Evolutionary conservation across 1,140 invertebrate genomes (phyloP), one percentile per base, ranked within the genome.

Genomic region (Mya arenaria): DNA sequence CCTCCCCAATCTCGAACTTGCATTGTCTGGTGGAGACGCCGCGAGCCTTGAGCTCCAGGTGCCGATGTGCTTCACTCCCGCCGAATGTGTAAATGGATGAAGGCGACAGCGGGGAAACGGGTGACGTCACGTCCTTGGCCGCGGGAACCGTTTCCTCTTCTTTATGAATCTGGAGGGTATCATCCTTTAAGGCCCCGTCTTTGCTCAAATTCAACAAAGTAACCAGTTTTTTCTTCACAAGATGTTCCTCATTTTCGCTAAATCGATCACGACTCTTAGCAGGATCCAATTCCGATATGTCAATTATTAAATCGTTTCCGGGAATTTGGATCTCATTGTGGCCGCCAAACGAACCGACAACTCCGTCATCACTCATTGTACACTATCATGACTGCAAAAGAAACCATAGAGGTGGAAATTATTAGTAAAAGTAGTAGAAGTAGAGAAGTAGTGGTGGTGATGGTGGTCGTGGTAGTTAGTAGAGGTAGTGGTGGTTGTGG

Each of bases 1-100:
- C 79, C 44, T 82, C 79, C 0, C 69, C 68, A n/a, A 82, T 82
- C 28, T 82, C 79, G 39, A 82, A 82, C 34, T 71, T 82, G 39
- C 79, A 82, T 28, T 82, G 79, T 37, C 79, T 48, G 15, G 69
- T 82, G 19, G 79, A 82, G n/a, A 73, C 62, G 15, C 73, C 69
- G 1, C 60, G 56, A n/a, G 79, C 41, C 36, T 55, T 56, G 4
- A 80, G 23, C 56, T 82, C 79, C n/a, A 82, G 62, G 37, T 55
- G 34, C 37, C 68, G 69, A 28, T 65, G 62, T 65, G 48, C 30
- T n/a, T 5, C 17, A 63, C 69, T 82, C 65, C 71, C 79, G 34
- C 65, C 66, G 23, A 69, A 41, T 1, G 77, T 68, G 28, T 80
- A 80, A 39, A 80, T 58, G 19, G 77, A 80, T 5, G 62, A 39